These are phyloP conservation scores for Muschampia plurimacula DNA, from an alignment of 2,888 invertebrate species.

Conservation along the genomic window DNA sequence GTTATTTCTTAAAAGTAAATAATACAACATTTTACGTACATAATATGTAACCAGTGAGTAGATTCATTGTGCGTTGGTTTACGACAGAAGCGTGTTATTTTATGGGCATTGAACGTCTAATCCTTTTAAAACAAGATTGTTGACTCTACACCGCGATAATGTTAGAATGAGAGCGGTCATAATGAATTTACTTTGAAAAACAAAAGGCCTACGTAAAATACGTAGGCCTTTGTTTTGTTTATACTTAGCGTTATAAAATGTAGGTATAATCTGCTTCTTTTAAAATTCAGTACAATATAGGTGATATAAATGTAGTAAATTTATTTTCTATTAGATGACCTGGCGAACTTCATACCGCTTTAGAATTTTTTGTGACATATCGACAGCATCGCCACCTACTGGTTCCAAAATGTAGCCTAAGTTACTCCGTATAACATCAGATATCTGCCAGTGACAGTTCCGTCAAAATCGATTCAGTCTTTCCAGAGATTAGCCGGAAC, in stretches of 20 bases:
- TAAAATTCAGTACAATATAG: background rate
- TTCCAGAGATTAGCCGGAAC: too few relatives aligned
- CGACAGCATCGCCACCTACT: too few relatives aligned
- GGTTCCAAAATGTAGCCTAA: too few relatives aligned
- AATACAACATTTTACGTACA: background rate
- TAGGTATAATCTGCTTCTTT: background rate
- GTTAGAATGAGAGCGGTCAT: slow-evolving; percentile 29
- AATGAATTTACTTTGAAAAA: slow-evolving; percentile 29
- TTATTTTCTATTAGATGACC: background rate
- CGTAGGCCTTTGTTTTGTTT: background rate
- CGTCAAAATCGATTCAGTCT: too few relatives aligned
- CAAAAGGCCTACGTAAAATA: background rate
- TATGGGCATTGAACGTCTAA: slow-evolving; percentile 41
- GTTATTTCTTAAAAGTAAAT: background rate
- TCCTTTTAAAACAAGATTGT: slow-evolving; percentile 39
- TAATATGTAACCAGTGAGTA: slow-evolving; percentile 15
- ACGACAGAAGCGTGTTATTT: slow-evolving; percentile 38
- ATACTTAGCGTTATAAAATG: background rate
- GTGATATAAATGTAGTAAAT: too few relatives aligned
- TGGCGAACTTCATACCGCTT: too few relatives aligned
- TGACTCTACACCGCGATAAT: slow-evolving; percentile 36
- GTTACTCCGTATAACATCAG: too few relatives aligned
- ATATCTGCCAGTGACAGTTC: too few relatives aligned
- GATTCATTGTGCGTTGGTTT: slow-evolving; percentile 20
- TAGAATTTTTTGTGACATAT: too few relatives aligned